Percentiles rank a stretch among this genome's conserved stretches.
Evolutionary conservation across 2,113 vertebrate genomes (phyloP).

Genomic region (Colistium nudipinnis): DNA sequence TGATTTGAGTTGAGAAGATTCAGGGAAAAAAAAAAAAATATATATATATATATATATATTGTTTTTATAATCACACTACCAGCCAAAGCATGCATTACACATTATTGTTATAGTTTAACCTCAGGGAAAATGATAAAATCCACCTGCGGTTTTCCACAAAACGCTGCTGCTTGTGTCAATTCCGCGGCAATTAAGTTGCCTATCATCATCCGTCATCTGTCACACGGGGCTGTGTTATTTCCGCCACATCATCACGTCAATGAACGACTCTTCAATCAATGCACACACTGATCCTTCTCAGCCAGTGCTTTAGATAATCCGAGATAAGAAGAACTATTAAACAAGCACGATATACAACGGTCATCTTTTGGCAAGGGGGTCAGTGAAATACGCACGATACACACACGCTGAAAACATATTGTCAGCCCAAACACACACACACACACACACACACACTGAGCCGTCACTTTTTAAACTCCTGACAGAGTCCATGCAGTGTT

Average conservation of each 20-base stretch:
- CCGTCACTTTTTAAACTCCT: conserved; percentile 29
- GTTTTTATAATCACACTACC: background rate
- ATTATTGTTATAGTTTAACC: conserved; percentile 16
- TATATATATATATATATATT: too few relatives aligned
- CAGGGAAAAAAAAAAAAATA: too few relatives aligned
- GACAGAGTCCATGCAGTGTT: conserved; percentile 23
- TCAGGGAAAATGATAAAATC: conserved; percentile 15
- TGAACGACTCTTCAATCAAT: conserved; percentile 76
- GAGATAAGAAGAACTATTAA: conserved; percentile 60
- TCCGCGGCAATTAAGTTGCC: conserved; percentile 71
- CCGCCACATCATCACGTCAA: conserved; percentile 74
- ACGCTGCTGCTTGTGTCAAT: conserved; percentile 53
- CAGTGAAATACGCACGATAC: conserved; percentile 16
- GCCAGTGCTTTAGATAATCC: conserved; percentile 72
- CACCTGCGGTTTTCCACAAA: conserved; percentile 20
- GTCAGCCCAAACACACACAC: conserved; percentile 1
- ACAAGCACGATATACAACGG: conserved; percentile 46
- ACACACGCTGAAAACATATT: conserved; percentile 1
- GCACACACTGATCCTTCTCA: conserved; percentile 75
- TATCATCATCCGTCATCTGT: conserved; percentile 75
- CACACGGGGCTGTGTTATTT: conserved; percentile 65
- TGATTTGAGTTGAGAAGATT: too few relatives aligned
- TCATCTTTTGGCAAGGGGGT: conserved; percentile 33
- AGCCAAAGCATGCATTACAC: background rate
- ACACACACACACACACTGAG: conserved; percentile 17